A percentile compares a stretch with the other conserved stretches of the same genome.
These are phyloP conservation scores for Heliconius sara DNA, from an alignment of 2,888 invertebrate genomes.

Conservation along the genomic window DNA sequence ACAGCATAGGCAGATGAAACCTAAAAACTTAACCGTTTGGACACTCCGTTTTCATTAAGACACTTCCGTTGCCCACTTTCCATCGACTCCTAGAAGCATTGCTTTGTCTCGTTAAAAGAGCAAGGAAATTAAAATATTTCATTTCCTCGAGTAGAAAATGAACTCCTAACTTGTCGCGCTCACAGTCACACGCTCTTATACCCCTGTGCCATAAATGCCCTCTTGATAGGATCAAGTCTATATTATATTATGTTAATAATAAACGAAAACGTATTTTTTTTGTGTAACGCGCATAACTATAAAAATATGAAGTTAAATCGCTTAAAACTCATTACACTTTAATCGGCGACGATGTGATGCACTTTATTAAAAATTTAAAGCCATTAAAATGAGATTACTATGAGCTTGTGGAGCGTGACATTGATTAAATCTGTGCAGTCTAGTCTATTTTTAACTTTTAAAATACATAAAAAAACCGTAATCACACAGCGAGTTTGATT, in stretches of 20 bases:
- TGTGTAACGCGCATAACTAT: too few relatives aligned
- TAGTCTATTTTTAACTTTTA: background rate
- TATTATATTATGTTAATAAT: too few relatives aligned
- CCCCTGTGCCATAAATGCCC: too few relatives aligned
- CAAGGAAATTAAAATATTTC: too few relatives aligned
- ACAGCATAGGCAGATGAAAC: background rate
- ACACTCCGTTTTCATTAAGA: too few relatives aligned
- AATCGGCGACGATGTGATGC: conserved; percentile 16
- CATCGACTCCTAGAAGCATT: background rate
- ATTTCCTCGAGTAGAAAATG: too few relatives aligned
- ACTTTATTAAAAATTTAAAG: conserved; percentile 14
- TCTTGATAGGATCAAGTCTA: too few relatives aligned
- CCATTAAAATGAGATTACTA: conserved; percentile 17
- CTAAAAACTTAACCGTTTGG: background rate
- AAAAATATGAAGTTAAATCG: background rate
- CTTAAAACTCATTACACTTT: conserved; percentile 14
- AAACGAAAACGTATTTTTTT: background rate
- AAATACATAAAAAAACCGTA: background rate
- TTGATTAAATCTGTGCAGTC: background rate
- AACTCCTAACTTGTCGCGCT: too few relatives aligned
- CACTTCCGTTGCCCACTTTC: background rate
- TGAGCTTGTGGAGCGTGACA: background rate
- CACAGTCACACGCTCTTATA: too few relatives aligned
- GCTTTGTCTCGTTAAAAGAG: too few relatives aligned
- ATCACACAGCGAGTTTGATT: background rate